Evolutionary conservation across 2,888 invertebrate genomes (phyloP).

Genomic region (Drosophila cyrtoloma): DNA sequence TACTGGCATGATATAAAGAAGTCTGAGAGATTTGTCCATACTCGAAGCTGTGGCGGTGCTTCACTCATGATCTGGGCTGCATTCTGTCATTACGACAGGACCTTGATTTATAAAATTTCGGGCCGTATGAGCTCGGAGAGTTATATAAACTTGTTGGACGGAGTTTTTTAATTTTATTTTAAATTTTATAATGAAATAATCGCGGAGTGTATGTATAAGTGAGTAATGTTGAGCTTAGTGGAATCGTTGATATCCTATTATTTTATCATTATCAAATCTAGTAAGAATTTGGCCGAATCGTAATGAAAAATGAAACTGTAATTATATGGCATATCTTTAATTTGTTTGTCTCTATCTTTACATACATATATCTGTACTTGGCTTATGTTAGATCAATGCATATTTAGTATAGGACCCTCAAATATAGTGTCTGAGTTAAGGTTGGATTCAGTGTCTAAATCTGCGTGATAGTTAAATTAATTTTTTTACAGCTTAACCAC

Average conservation of each 20-base stretch:
- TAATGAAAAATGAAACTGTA: neutral
- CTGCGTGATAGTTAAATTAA: neutral
- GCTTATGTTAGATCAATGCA: neutral
- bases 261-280: neutral
- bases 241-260: neutral
- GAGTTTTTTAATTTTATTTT: too few species aligned
- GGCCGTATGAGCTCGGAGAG: too few species aligned
- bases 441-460: neutral
- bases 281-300: neutral
- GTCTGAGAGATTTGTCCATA: too few species aligned
- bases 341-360: neutral
- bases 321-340: neutral
- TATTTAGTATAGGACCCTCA: neutral
- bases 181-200: too few species aligned
- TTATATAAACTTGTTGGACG: too few species aligned
- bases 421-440: neutral
- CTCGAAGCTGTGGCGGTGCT: too few species aligned
- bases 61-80: too few species aligned
- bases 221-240: neutral
- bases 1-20: too few species aligned
- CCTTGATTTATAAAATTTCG: too few species aligned
- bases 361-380: neutral
- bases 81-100: too few species aligned
- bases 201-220: neutral
- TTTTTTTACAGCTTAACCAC: neutral